These are phyloP conservation scores for Megaceryle maxima DNA, from an alignment of 2,113 vertebrate species.

Conservation along the genomic window DNA sequence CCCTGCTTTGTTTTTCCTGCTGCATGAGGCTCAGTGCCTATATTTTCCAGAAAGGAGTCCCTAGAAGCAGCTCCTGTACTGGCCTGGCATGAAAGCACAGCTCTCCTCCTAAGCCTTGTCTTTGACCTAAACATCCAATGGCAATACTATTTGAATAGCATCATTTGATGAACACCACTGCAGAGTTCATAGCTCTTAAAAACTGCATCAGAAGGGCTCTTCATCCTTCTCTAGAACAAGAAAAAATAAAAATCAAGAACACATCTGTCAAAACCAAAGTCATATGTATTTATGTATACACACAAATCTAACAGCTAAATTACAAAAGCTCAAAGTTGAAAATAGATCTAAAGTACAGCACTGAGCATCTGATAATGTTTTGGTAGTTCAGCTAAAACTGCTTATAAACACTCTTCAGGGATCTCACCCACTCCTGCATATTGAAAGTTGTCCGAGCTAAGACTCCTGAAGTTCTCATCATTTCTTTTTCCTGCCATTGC, in stretches of 20 bases:
- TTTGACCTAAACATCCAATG: background rate
- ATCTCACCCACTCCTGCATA: background rate
- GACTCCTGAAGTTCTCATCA: background rate
- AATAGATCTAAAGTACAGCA: constrained; percentile 21
- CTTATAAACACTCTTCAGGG: background rate
- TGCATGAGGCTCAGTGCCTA: background rate
- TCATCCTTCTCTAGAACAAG: background rate
- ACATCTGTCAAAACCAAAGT: constrained; percentile 36
- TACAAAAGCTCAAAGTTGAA: constrained; percentile 22
- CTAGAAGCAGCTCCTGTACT: background rate
- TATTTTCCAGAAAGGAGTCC: background rate
- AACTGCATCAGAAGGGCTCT: background rate
- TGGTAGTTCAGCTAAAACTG: background rate
- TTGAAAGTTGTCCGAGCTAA: background rate
- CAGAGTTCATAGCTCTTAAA: background rate
- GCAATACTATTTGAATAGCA: background rate
- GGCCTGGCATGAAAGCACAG: background rate
- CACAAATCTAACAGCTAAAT: background rate
- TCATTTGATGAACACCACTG: background rate
- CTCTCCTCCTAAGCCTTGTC: background rate
- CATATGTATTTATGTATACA: background rate
- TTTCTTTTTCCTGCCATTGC: constrained; percentile 13
- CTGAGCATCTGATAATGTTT: background rate
- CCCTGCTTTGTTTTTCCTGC: background rate
- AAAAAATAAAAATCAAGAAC: background rate